These are phyloP conservation scores for Erynnis tages DNA, from an alignment of 2,888 invertebrate genomes.

Conservation along the genomic window DNA sequence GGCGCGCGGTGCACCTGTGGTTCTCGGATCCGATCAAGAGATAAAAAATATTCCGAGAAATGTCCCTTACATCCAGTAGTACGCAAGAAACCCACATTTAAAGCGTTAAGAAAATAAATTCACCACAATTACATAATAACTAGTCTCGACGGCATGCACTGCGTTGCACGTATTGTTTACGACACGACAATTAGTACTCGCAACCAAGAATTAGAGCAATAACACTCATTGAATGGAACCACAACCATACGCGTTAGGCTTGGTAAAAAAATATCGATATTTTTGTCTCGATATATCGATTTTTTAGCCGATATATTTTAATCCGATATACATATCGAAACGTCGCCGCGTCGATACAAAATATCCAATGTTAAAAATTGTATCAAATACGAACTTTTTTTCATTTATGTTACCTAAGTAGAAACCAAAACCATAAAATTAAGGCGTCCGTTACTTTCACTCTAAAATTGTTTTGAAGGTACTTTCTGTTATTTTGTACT, in stretches of 20 bases:
- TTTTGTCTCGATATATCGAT: too few species aligned
- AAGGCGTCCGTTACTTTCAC: too few species aligned
- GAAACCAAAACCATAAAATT: too few species aligned
- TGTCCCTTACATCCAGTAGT: background rate
- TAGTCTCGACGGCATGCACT: background rate
- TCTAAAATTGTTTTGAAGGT: too few species aligned
- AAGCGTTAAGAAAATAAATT: constrained; percentile 1
- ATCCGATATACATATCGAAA: too few species aligned
- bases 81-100: background rate
- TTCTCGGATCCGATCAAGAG: constrained; percentile 15
- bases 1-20: constrained; percentile 9
- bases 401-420: too few species aligned
- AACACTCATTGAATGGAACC: background rate
- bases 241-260: constrained; percentile 1
- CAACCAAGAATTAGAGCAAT: constrained; percentile 15
- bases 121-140: background rate
- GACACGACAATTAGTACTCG: constrained; percentile 12
- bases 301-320: too few species aligned
- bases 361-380: too few species aligned
- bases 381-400: too few species aligned
- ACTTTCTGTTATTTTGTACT: too few species aligned
- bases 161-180: constrained; percentile 6
- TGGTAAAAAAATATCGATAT: too few species aligned
- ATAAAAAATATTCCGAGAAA: constrained; percentile 20
- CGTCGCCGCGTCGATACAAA: too few species aligned